phyloP scores from a whole-genome alignment of 2,797 vertebrate genomes.

The Siniperca scherzeri region DNA sequence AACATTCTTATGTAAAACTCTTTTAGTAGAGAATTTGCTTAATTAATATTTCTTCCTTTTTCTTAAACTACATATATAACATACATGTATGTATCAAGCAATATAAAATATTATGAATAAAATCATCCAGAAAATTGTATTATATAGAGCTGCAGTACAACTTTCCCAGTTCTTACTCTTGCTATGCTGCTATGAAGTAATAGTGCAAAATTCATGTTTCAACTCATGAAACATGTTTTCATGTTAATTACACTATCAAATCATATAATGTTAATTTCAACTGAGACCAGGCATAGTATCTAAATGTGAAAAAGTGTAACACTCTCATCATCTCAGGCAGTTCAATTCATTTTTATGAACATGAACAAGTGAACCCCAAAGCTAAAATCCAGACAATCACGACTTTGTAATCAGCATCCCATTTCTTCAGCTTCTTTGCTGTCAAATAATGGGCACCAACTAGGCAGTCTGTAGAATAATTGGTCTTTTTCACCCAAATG shows the following conservation, averaged over 20 bases:
- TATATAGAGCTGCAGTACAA: background rate
- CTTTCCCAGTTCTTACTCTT: background rate
- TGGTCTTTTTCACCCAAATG: conserved; percentile 33
- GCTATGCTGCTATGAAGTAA: background rate
- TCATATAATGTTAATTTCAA: conserved; percentile 15
- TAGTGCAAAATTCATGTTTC: background rate
- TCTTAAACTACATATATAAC: background rate
- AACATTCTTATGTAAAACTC: background rate
- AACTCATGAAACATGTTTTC: background rate
- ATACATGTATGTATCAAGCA: background rate
- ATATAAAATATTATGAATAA: background rate
- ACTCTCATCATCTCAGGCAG: background rate
- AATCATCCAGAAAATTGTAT: background rate
- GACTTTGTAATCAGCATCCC: conserved; percentile 6
- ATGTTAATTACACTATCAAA: background rate
- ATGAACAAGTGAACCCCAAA: conserved; percentile 14
- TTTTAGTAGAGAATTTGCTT: background rate
- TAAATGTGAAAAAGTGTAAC: conserved; percentile 5
- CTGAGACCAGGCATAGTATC: background rate
- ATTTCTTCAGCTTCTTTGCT: conserved; percentile 3
- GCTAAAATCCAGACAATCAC: conserved; percentile 14
- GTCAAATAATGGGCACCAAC: background rate
- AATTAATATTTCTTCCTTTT: background rate
- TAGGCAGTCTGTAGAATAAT: conserved; percentile 29
- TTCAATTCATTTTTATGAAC: conserved; percentile 11